Evolutionary conservation across 2,113 vertebrate species (phyloP).

Genomic region (Damaliscus lunatus): DNA sequence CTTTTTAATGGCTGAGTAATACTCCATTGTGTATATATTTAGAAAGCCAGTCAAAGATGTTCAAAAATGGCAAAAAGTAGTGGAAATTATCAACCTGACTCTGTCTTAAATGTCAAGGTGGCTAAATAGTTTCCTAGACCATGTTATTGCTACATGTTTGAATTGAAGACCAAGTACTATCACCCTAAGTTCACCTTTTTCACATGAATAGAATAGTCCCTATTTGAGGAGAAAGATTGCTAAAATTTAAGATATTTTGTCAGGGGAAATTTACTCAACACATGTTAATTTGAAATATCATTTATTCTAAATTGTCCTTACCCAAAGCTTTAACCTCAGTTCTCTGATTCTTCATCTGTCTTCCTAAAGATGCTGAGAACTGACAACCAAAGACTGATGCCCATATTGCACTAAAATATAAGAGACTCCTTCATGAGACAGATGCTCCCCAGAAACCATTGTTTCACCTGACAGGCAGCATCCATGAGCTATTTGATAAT

Average conservation of each 20-base stretch:
- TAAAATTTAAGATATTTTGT: conserved; percentile 8
- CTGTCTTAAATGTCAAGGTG: neutral
- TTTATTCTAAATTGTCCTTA: neutral
- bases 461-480: neutral
- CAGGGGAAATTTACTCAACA: neutral
- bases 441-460: too few species aligned
- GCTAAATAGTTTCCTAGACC: neutral
- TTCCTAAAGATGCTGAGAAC: neutral
- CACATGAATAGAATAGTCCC: neutral
- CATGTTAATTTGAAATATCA: neutral
- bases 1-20: too few species aligned
- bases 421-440: too few species aligned
- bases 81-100: neutral
- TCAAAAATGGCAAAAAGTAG: neutral
- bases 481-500: neutral
- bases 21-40: neutral
- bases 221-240: neutral
- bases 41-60: neutral
- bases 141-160: neutral
- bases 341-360: neutral
- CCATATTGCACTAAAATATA: neutral
- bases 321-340: neutral
- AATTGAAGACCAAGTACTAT: conserved; percentile 25
- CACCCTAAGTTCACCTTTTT: conserved; percentile 23
- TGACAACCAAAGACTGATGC: neutral